Base-by-base conservation (phyloP, 2,113 vertebrate genomes). In the Tylochromis polylepis region DNA sequence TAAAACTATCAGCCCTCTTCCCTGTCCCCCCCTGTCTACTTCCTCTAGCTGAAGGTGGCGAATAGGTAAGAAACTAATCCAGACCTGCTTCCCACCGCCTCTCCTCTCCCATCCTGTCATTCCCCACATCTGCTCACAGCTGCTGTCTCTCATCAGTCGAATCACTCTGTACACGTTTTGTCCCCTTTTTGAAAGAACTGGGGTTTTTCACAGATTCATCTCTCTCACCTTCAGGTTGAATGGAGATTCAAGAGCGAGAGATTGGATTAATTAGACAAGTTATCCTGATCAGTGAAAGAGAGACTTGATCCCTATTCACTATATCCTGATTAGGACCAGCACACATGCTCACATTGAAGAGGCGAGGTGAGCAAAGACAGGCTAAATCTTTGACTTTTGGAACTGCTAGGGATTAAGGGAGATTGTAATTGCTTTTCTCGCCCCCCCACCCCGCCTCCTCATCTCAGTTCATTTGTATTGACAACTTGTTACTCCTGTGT, bases 1-100 rank as follows among this genome's bases (percentile, higher is more conserved):
- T 96, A 97, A 96, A 97, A 97, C 95, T 96, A 96, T 96, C 96
- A 96, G 93, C 91, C 94, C 90, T 91, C 92, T 87, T 91, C 93
- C 94, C 93, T 93, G 92, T 92, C 82, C 87, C 46, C 43, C 88
- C 49, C 87, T 60, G 84, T 93, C 91, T 96, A 96, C 97, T 97
- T 96, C 96, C 95, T 96, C 95, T 91, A 94, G 95, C 95, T 95
- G 93, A 95, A 96, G 95, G 95, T 95, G 94, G 94, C 94, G 93
- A 96, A 96, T 96, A 96, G 94, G 92, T 95, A 95, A 65, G 82
- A 90, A 65, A 88, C 89, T 94, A 94, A 95, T 95, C 92, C 90
- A 92, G 62, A 87, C 82, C 81, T 88, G 75, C 87, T 75, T 78
- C 79, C 85, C 90, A 8, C 81, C 41, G 16, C 83, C 58, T 56